phyloP scores from a whole-genome alignment of 2,888 invertebrate genomes.

The Eupithecia dodoneata region DNA sequence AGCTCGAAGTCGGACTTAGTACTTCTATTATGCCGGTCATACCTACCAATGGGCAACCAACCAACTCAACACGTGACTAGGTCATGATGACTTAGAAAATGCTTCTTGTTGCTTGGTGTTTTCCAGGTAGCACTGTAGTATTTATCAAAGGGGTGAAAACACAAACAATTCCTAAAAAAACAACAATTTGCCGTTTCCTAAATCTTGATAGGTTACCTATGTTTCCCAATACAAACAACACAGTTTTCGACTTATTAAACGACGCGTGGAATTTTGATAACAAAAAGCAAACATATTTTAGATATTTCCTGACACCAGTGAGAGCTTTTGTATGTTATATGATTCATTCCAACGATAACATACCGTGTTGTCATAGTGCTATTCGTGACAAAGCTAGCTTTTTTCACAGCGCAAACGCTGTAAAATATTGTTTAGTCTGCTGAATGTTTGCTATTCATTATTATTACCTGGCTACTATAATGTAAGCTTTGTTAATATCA shows the following conservation, averaged over 20 bases:
- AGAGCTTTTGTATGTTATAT: constrained; percentile 15
- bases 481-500: neutral
- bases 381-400: constrained; percentile 2
- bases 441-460: neutral
- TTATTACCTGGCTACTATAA: neutral
- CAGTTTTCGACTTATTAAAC: neutral
- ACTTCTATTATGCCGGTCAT: neutral
- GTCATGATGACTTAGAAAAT: neutral
- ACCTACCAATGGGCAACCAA: neutral
- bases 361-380: constrained; percentile 29
- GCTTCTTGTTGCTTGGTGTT: neutral
- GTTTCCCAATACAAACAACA: neutral
- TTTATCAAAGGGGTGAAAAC: neutral
- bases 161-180: neutral
- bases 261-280: neutral
- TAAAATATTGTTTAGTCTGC: neutral
- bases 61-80: neutral
- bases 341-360: constrained; percentile 9
- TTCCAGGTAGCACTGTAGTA: neutral
- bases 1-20: constrained; percentile 14
- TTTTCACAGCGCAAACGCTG: neutral
- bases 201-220: no score
- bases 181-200: neutral
- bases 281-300: neutral
- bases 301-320: constrained; percentile 1